These are phyloP conservation scores for Mechanitis mazaeus DNA, from an alignment of 2,888 invertebrate species.

Conservation along the genomic window DNA sequence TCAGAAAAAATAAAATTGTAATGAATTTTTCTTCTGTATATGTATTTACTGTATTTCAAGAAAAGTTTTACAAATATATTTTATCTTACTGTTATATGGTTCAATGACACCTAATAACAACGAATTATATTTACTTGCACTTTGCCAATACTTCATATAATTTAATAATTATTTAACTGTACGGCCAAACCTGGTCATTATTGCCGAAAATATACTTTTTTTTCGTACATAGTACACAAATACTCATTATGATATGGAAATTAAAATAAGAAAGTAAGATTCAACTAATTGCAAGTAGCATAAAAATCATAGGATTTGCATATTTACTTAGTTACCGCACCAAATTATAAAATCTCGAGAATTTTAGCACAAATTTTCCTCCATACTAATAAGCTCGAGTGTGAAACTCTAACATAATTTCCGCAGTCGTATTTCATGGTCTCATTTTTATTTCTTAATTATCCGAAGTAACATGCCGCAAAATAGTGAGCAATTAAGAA, in stretches of 20 bases:
- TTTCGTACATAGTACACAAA: too few relatives aligned
- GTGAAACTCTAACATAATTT: slow-evolving; percentile 20
- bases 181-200: too few relatives aligned
- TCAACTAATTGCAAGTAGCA: slow-evolving; percentile 12
- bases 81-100: too few relatives aligned
- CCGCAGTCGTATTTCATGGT: slow-evolving; percentile 37
- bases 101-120: too few relatives aligned
- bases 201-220: too few relatives aligned
- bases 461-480: slow-evolving; percentile 47
- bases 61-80: too few relatives aligned
- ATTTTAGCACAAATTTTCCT: slow-evolving; percentile 9
- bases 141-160: too few relatives aligned
- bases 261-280: slow-evolving; percentile 4
- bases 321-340: not conserved
- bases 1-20: too few relatives aligned
- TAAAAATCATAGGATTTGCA: slow-evolving; percentile 9
- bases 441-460: slow-evolving; percentile 46
- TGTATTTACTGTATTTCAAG: too few relatives aligned
- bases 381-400: slow-evolving; percentile 11
- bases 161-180: too few relatives aligned
- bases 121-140: too few relatives aligned
- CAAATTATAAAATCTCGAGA: slow-evolving; percentile 8
- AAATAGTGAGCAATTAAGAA: slow-evolving; percentile 51
- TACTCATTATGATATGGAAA: not conserved
- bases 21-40: too few relatives aligned